Percentiles rank a stretch among this genome's conserved stretches.
These are phyloP conservation scores for Oikopleura dioica DNA, from an alignment of 23 tunicate species.

Conservation along the genomic window DNA sequence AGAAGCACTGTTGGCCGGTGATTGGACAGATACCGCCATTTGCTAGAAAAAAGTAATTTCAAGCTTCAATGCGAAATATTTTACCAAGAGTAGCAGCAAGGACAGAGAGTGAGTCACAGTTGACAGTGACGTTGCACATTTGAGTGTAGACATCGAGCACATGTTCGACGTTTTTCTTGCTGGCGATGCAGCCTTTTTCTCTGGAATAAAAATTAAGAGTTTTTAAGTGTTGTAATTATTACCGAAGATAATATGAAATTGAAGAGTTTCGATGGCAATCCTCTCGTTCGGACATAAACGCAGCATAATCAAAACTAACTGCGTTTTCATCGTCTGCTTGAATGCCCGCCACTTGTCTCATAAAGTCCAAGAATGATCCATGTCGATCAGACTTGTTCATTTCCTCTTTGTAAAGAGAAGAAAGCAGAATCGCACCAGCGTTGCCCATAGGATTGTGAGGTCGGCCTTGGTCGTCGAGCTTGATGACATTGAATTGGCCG, in stretches of 20 bases:
- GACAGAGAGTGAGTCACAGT: slow-evolving; percentile 18
- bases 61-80: too few species aligned
- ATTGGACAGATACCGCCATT: background rate
- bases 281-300: background rate
- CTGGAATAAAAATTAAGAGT: too few species aligned
- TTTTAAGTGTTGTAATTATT: too few species aligned
- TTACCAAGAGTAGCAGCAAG: slow-evolving; percentile 32
- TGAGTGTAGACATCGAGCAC: background rate
- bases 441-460: background rate
- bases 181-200: too few species aligned
- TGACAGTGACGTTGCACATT: background rate
- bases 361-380: background rate
- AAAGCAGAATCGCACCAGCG: background rate
- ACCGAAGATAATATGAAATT: background rate
- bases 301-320: background rate
- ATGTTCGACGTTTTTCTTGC: too few species aligned
- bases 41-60: too few species aligned
- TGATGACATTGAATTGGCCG: background rate
- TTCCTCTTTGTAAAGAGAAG: background rate
- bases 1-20: background rate
- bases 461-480: background rate
- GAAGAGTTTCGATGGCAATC: background rate
- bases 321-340: background rate
- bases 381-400: background rate
- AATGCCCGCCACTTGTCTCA: background rate